Conservation (phyloP, 2,113 vertebrate species). For the Natator depressus region DNA sequence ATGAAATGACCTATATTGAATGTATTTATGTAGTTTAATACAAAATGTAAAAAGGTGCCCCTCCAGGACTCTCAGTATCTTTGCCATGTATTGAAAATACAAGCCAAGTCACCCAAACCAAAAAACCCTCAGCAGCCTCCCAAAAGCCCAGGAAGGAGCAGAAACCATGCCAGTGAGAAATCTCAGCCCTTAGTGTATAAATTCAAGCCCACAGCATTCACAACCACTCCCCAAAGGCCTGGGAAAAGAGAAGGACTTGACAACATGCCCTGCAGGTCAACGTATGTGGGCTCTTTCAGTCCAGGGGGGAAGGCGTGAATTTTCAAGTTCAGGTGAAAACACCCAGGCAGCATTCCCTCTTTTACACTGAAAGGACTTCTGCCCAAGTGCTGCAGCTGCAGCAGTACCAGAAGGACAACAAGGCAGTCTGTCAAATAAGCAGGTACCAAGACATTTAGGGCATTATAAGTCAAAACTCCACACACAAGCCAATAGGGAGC, state of each 20-base stretch:
- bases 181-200: conserved; percentile 26
- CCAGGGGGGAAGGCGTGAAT: conserved; percentile 18
- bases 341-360: background rate
- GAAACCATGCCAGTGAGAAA: conserved; percentile 26
- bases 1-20: conserved; percentile 64
- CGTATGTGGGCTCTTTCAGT: background rate
- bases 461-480: conserved; percentile 38
- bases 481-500: background rate
- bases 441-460: conserved; percentile 30
- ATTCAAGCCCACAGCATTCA: conserved; percentile 3
- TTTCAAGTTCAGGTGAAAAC: conserved; percentile 15
- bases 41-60: conserved; percentile 42
- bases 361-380: conserved; percentile 38
- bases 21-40: conserved; percentile 61
- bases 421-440: conserved; percentile 53
- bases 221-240: conserved; percentile 19
- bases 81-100: conserved; percentile 51
- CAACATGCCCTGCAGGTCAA: conserved; percentile 2
- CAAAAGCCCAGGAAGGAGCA: conserved; percentile 23
- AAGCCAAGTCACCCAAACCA: conserved; percentile 30
- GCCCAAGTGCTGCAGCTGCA: conserved; percentile 68
- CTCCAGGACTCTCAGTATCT: conserved; percentile 29
- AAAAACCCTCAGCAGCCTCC: conserved; percentile 50
- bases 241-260: conserved; percentile 15
- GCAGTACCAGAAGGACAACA: conserved; percentile 43